A percentile compares a stretch with the other conserved stretches of the same genome.
Conservation (phyloP, 2,888 invertebrate species). For the Volucella inflata region DNA sequence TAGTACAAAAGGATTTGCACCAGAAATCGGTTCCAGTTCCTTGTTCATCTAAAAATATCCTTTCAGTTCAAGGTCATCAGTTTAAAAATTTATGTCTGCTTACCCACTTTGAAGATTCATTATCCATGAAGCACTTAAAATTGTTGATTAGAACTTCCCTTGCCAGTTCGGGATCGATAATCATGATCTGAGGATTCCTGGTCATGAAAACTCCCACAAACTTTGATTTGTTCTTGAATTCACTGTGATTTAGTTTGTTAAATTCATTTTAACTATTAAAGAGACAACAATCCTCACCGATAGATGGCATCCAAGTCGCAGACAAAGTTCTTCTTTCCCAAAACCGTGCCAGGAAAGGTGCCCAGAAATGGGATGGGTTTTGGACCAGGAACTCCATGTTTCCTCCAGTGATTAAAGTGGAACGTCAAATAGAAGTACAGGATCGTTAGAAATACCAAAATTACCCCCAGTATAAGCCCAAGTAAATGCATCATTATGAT, state of each 20-base stretch:
- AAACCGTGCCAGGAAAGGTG: slow-evolving; percentile 74
- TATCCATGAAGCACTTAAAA: slow-evolving; percentile 81
- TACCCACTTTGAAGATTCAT: slow-evolving; percentile 77
- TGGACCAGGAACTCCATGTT: slow-evolving; percentile 79
- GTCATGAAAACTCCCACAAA: slow-evolving; percentile 83
- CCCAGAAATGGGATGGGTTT: slow-evolving; percentile 79
- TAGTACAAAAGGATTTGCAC: slow-evolving; percentile 78
- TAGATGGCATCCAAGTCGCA: slow-evolving; percentile 82
- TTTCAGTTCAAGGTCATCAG: not conserved
- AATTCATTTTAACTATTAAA: not conserved
- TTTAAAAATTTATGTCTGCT: slow-evolving; percentile 14
- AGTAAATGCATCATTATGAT: slow-evolving; percentile 4
- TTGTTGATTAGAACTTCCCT: slow-evolving; percentile 82
- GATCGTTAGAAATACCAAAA: slow-evolving; percentile 58
- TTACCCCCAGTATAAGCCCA: slow-evolving; percentile 9
- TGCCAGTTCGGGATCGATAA: slow-evolving; percentile 82
- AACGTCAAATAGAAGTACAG: slow-evolving; percentile 75
- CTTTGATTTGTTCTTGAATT: slow-evolving; percentile 79
- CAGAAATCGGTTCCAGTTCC: slow-evolving; percentile 77
- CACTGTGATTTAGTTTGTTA: slow-evolving; percentile 69
- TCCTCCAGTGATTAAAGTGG: slow-evolving; percentile 79
- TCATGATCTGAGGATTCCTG: slow-evolving; percentile 81
- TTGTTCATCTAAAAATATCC: slow-evolving; percentile 42
- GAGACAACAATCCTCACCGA: slow-evolving; percentile 78
- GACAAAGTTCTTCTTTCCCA: slow-evolving; percentile 79